Conservation (phyloP, 2,888 invertebrate genomes). For the Halictus ligatus region DNA sequence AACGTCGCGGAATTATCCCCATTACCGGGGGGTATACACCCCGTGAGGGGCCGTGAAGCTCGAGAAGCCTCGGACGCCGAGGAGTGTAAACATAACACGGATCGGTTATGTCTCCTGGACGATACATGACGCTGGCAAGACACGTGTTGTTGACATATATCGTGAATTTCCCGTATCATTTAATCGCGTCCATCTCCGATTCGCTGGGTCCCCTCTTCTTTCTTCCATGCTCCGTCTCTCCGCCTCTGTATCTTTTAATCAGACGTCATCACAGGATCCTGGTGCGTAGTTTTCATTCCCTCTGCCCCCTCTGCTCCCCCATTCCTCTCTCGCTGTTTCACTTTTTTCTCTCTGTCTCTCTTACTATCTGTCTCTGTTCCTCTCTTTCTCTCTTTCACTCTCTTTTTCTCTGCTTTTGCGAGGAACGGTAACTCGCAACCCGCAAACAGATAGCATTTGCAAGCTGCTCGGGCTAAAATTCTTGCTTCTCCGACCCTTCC, state of each 20-base stretch:
- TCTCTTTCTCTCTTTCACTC: neutral
- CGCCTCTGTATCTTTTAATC: slow-evolving; percentile 26
- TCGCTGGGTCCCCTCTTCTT: neutral
- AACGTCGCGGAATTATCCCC: too few species aligned
- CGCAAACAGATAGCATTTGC: slow-evolving; percentile 32
- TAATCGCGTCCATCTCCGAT: neutral
- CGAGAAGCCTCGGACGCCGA: too few species aligned
- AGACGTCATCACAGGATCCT: slow-evolving; percentile 40
- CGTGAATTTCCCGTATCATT: neutral
- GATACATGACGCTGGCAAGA: too few species aligned
- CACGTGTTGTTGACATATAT: too few species aligned
- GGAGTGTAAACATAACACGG: too few species aligned
- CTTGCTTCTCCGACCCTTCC: slow-evolving; percentile 29
- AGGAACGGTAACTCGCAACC: slow-evolving; percentile 41
- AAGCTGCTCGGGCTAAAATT: slow-evolving; percentile 21
- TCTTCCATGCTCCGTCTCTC: slow-evolving; percentile 11
- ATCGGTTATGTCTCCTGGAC: too few species aligned
- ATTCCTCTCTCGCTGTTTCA: neutral
- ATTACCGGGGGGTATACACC: too few species aligned
- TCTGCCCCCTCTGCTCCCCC: slow-evolving; percentile 11
- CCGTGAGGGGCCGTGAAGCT: too few species aligned
- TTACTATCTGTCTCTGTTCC: neutral
- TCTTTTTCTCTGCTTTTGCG: slow-evolving; percentile 39
- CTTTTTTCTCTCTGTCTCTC: neutral
- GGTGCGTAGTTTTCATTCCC: slow-evolving; percentile 30